Base-by-base conservation (phyloP, 2,113 vertebrate species). In the Semnopithecus entellus region DNA sequence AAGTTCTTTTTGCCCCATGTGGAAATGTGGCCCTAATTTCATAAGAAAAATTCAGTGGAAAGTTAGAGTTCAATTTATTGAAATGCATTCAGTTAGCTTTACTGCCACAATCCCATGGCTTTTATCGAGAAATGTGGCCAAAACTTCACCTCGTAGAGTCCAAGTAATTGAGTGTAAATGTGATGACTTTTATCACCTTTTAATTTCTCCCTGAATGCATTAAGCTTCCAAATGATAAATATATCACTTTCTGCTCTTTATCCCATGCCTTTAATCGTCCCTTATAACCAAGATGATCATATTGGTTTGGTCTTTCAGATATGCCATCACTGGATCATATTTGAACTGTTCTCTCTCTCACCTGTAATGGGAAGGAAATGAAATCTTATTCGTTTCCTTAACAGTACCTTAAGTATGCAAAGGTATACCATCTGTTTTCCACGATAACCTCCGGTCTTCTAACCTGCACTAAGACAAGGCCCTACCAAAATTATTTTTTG, bases 221-320 rank as follows among this genome's bases (percentile, higher is more conserved):
- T 94, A n/a, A 73, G 17, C 57, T 93, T 96, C 48, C 40, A 82
- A 52, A 78, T 73, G 72, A 35, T 81, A 76, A 93, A 87, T 22
- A 82, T 76, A 91, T 38, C 22, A 38, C 23, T 80, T 90, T 8
- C 38, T 73, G 6, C 25, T 57, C 61, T 16, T 52, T 9, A 23
- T 82, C 48, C 32, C 45, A 75, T 20, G n/a, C 13, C 8, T 87
- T 70, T 82, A 72, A 55, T 73, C 52, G 8, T 88, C 35, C 17
- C 79, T 85, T 79, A 55, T 43, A 90, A 40, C 16, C 25, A 35
- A 84, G 48, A 75, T 45, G 50, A 32, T 66, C 40, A 45, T n/a
- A 57, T 23, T 32, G 43, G n/a, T 38, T 80, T 94, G 27, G 5
- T 30, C 50, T 95, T 93, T 76, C 64, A 93, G n/a, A n/a, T 43